Evolutionary conservation across 2,797 vertebrate genomes (phyloP).

Genomic region (Mionectes olivaceus): DNA sequence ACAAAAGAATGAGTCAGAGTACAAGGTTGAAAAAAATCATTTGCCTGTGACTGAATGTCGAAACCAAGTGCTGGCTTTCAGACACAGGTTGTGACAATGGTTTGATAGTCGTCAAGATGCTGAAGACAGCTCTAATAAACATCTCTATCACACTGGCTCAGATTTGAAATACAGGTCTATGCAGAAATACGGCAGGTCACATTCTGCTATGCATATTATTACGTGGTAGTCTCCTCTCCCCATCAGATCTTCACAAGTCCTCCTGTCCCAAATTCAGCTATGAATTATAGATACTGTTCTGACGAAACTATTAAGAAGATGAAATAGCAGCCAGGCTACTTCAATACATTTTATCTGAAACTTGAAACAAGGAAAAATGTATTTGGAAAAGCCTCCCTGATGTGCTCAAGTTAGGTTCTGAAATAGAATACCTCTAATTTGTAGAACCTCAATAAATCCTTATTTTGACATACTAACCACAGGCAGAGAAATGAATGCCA

Average conservation of each 20-base stretch:
- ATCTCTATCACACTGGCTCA: background rate
- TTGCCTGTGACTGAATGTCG: background rate
- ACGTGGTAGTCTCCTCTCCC: background rate
- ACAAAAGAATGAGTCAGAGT: background rate
- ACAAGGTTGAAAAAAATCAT: background rate
- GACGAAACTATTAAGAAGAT: conserved; percentile 49
- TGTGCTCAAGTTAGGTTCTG: background rate
- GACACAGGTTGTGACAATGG: background rate
- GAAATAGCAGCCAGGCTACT: conserved; percentile 7
- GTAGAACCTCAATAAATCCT: background rate
- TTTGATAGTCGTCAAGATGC: background rate
- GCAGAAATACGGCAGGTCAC: conserved; percentile 19
- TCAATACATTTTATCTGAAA: conserved; percentile 15
- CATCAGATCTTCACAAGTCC: conserved; percentile 12
- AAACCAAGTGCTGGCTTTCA: background rate
- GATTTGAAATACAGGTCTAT: background rate
- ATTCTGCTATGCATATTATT: background rate
- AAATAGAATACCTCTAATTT: background rate
- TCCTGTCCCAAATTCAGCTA: background rate
- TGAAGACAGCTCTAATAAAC: conserved; percentile 1
- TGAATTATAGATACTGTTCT: conserved; percentile 46
- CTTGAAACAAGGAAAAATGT: conserved; percentile 26
- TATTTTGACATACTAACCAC: conserved; percentile 23
- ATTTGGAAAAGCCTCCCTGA: conserved; percentile 25
- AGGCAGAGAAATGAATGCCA: background rate